These are phyloP conservation scores for Drosophila testacea DNA, from an alignment of 2,888 invertebrate species.

Conservation along the genomic window DNA sequence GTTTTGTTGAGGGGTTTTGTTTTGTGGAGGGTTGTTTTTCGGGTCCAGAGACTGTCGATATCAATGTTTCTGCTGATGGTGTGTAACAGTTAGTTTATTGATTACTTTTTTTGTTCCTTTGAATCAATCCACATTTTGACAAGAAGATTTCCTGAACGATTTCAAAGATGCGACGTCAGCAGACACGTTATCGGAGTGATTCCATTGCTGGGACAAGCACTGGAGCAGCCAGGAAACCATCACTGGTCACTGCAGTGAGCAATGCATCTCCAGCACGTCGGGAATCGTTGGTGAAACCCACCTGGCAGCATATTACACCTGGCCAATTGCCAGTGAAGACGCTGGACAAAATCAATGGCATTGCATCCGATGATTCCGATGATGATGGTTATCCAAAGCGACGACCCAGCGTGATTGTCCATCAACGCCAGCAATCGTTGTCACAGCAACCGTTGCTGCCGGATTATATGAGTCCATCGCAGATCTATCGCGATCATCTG, in stretches of 20 bases:
- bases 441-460: slow-evolving; percentile 63
- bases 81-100: slow-evolving; percentile 57
- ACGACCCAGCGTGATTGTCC: slow-evolving; percentile 80
- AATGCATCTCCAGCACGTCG: slow-evolving; percentile 73
- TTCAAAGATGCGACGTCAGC: slow-evolving; percentile 74
- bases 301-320: slow-evolving; percentile 85
- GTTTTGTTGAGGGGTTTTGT: neutral
- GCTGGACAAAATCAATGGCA: slow-evolving; percentile 83
- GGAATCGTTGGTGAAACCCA: slow-evolving; percentile 85
- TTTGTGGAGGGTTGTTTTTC: slow-evolving; percentile 44
- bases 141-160: slow-evolving; percentile 2
- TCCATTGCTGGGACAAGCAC: slow-evolving; percentile 63
- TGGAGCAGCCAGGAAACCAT: slow-evolving; percentile 57
- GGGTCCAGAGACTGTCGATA: slow-evolving; percentile 32
- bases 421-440: slow-evolving; percentile 71
- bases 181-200: slow-evolving; percentile 73
- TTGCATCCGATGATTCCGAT: slow-evolving; percentile 82
- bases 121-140: slow-evolving; percentile 33
- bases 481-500: slow-evolving; percentile 59
- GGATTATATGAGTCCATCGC: slow-evolving; percentile 59
- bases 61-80: slow-evolving; percentile 24
- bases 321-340: slow-evolving; percentile 84
- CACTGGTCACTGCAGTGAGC: slow-evolving; percentile 48
- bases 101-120: slow-evolving; percentile 25
- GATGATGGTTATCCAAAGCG: slow-evolving; percentile 77